phyloP scores from a whole-genome alignment of 1,140 invertebrate species.

The Drosophila takahashii region DNA sequence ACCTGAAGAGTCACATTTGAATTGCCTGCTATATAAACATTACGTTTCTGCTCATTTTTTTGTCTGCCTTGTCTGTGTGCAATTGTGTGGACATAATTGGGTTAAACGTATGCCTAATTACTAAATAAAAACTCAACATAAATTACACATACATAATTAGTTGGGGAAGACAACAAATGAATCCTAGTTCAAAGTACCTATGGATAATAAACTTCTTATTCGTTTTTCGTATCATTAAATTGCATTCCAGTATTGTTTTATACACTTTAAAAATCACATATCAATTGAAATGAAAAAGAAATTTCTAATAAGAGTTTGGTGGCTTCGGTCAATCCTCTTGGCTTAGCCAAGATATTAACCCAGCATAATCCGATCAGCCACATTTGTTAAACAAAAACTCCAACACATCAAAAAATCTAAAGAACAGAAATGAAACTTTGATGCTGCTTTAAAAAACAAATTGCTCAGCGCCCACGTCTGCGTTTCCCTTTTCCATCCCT shows the following conservation, averaged over 20 bases:
- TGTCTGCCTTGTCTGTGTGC: slow-evolving; percentile 12
- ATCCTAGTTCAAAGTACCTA: slow-evolving; percentile 34
- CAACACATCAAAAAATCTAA: slow-evolving; percentile 34
- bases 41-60: slow-evolving; percentile 14
- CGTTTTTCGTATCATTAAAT: slow-evolving; percentile 27
- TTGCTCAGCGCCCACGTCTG: slow-evolving; percentile 50
- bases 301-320: slow-evolving; percentile 42
- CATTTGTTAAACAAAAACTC: slow-evolving; percentile 44
- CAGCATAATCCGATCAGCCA: slow-evolving; percentile 2
- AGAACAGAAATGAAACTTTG: slow-evolving; percentile 42
- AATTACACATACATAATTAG: slow-evolving; percentile 74
- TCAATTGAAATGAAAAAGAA: slow-evolving; percentile 62
- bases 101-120: slow-evolving; percentile 54
- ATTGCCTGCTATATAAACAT: slow-evolving; percentile 35
- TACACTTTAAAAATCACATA: slow-evolving; percentile 69
- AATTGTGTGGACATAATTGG: slow-evolving; percentile 49
- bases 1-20: slow-evolving; percentile 73
- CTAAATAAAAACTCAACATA: slow-evolving; percentile 76
- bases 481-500: not conserved
- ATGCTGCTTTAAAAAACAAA: slow-evolving; percentile 64
- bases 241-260: slow-evolving; percentile 34
- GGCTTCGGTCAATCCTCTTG: slow-evolving; percentile 1
- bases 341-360: slow-evolving; percentile 1
- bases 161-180: slow-evolving; percentile 72
- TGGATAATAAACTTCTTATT: slow-evolving; percentile 32